Evolutionary conservation across 2,888 invertebrate genomes (phyloP), one percentile per base, ranked within the genome.

Genomic region (Pinctada fucata): DNA sequence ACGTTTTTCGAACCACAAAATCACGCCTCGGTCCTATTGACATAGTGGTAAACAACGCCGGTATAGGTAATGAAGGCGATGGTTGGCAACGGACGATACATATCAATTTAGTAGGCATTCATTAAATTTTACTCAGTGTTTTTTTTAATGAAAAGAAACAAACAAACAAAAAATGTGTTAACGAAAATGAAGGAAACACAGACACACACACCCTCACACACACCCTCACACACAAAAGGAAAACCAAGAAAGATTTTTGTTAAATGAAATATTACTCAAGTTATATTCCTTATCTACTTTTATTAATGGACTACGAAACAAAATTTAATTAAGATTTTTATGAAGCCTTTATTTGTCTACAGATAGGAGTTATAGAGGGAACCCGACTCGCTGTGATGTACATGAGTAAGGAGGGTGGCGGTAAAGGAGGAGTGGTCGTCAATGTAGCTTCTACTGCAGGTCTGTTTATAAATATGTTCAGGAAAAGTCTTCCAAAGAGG

Each of bases 371-470:
- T 10, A 96, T 96, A 83, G 94, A 81, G 8, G 80, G 81, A 10
- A 85, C 84, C 1, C 58, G 74, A 66, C 92, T 96, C 70, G 96
- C 96, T 2, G 95, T 95, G 89, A 94, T 95, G 74, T 95, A 95
- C 91, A 94, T 96, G 94, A 95, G 95, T 31, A 95, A 95, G 85
- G 95, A 96, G 90, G 94, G 95, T 85, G 96, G 96, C 31, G 96
- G 96, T 0, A 90, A 92, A 50, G 95, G 95, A 5, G 96, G 96
- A 45, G 94, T 94, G 70, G 95, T 96, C 75, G 94, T 96, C 64
- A 96, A 95, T 88, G 92, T 95, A n/a, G 95, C 96, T 1, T 95
- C 96, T 75, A 95, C 95, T 50, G 95, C 95, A 13, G 95, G 95
- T 84, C 66, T n/a, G 69, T 50, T 47, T 3, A 66, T 13, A 47